Conservation (phyloP, 2,113 vertebrate genomes). For the Harpagus bidentatus region DNA sequence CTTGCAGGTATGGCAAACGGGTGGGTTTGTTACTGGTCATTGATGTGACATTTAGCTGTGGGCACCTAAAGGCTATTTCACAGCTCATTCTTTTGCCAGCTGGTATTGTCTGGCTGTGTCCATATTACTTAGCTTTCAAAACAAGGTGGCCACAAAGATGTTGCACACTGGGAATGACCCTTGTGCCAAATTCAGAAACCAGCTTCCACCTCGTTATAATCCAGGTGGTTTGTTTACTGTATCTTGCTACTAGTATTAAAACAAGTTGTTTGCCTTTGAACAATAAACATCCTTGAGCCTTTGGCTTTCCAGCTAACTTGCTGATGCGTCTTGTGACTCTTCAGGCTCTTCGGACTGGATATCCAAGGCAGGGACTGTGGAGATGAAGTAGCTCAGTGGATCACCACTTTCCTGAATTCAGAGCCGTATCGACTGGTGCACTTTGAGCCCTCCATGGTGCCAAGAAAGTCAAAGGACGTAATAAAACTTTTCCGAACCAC, state of each 20-base stretch:
- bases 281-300: neutral
- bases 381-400: conserved; percentile 81
- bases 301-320: neutral
- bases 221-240: neutral
- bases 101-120: neutral
- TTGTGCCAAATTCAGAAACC: neutral
- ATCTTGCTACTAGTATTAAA: neutral
- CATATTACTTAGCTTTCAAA: neutral
- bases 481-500: conserved; percentile 36
- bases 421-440: conserved; percentile 81
- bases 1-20: neutral
- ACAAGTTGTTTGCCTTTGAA: neutral
- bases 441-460: conserved; percentile 82
- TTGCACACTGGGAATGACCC: neutral
- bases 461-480: conserved; percentile 51
- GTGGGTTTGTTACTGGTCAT: neutral
- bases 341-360: conserved; percentile 78
- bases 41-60: neutral
- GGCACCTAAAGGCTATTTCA: neutral
- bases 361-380: conserved; percentile 90
- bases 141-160: neutral
- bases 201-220: neutral
- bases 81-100: neutral
- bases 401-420: conserved; percentile 77
- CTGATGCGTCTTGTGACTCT: neutral